These are phyloP conservation scores for Teleopsis dalmanni DNA, from an alignment of 1,140 invertebrate species.

Conservation along the genomic window DNA sequence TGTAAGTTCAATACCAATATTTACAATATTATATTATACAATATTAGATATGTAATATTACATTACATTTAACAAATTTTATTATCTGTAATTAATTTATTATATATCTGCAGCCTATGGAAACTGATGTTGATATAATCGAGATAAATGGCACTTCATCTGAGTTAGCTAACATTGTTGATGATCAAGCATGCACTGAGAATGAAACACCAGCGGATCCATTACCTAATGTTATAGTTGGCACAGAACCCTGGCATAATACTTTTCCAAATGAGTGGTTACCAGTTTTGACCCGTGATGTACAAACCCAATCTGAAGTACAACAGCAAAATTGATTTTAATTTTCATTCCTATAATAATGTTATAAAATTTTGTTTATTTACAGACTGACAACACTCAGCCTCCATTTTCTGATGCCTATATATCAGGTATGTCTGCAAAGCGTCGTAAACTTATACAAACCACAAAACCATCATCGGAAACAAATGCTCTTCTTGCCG, in stretches of 20 bases:
- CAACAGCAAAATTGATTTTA: conserved; percentile 16
- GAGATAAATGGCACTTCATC: conserved; percentile 19
- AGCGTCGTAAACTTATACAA: conserved; percentile 64
- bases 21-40: no score
- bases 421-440: conserved; percentile 69
- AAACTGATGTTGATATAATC: conserved; percentile 31
- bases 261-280: conserved; percentile 63
- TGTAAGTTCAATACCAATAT: no score
- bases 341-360: neutral
- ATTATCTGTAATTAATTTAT: no score
- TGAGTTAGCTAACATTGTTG: no score
- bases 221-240: conserved; percentile 47
- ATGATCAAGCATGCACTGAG: conserved; percentile 3
- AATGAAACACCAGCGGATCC: conserved; percentile 4
- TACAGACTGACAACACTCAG: conserved; percentile 22
- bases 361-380: conserved; percentile 2
- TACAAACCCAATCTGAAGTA: conserved; percentile 55
- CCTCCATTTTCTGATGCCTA: conserved; percentile 74
- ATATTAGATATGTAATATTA: no score
- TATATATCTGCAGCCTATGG: conserved; percentile 8
- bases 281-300: conserved; percentile 68
- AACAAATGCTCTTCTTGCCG: conserved; percentile 41
- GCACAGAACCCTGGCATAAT: conserved; percentile 52
- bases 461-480: conserved; percentile 44
- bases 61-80: no score